phyloP scores from a whole-genome alignment of 2,888 invertebrate species.

The Caenorhabditis afra region DNA sequence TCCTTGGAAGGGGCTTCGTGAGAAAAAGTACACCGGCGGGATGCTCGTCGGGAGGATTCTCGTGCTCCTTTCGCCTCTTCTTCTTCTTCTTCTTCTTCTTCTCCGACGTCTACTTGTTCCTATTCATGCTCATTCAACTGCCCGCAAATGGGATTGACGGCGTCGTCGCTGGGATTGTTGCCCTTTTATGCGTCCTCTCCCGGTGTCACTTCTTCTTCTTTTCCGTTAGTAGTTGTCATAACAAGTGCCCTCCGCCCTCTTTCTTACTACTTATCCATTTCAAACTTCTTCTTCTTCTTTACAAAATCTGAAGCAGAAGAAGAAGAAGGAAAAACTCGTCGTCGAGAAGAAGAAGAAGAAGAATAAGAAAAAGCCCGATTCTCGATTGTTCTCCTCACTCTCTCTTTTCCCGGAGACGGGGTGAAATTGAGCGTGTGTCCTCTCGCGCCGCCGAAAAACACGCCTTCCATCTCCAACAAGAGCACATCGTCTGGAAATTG shows the following conservation, averaged over 20 bases:
- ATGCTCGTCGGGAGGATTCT: too few relatives aligned
- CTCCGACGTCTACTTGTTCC: too few relatives aligned
- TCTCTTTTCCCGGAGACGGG: not conserved
- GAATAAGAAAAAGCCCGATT: conserved; percentile 27
- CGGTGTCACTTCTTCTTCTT: conserved; percentile 18
- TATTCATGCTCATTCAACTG: conserved; percentile 55
- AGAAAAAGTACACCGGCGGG: too few relatives aligned
- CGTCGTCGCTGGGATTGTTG: conserved; percentile 25
- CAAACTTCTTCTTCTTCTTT: not conserved
- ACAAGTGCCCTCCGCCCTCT: not conserved
- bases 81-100: too few relatives aligned
- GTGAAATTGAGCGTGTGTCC: conserved; percentile 52
- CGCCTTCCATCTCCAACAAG: too few relatives aligned
- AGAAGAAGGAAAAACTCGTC: conserved; percentile 44
- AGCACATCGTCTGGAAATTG: too few relatives aligned
- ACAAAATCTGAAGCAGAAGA: not conserved
- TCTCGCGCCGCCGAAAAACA: conserved; percentile 20
- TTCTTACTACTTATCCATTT: too few relatives aligned
- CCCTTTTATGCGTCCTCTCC: conserved; percentile 24
- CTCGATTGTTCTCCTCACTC: conserved; percentile 44
- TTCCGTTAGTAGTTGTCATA: conserved; percentile 24
- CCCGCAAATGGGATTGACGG: conserved; percentile 61
- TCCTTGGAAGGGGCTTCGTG: too few relatives aligned
- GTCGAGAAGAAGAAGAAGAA: conserved; percentile 47
- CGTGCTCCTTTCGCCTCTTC: conserved; percentile 3